Conservation (phyloP, 2,113 vertebrate species). For the Lasiurus cinereus region DNA sequence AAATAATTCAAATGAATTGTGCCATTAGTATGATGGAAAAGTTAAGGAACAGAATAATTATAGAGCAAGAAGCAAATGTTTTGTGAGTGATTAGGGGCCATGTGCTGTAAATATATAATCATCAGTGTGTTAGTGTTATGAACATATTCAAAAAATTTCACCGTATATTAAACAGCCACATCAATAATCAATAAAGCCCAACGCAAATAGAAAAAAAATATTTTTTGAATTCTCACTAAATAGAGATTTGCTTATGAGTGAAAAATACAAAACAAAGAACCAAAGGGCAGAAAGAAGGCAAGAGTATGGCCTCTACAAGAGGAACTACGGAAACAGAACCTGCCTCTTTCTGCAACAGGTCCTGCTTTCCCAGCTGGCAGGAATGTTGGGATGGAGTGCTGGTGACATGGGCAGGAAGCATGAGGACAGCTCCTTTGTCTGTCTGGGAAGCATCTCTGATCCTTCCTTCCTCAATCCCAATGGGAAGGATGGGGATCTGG, state of each 20-base stretch:
- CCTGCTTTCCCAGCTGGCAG: not conserved
- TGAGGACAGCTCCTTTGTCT: not conserved
- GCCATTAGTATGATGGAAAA: not conserved
- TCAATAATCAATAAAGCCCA: not conserved
- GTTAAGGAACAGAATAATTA: not conserved
- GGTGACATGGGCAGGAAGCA: not conserved
- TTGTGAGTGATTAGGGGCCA: not conserved
- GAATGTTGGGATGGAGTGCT: not conserved
- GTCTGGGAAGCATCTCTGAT: not conserved
- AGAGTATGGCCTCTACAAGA: not conserved
- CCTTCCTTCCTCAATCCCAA: not conserved
- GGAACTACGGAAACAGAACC: not conserved
- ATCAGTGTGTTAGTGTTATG: not conserved
- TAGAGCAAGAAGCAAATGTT: not conserved
- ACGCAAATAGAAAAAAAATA: constrained; percentile 26
- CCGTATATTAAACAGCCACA: not conserved
- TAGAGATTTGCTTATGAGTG: constrained; percentile 36
- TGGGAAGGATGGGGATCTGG: not conserved
- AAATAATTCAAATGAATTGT: not conserved
- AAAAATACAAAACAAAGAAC: constrained; percentile 59
- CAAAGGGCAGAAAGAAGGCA: not conserved
- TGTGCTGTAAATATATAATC: not conserved
- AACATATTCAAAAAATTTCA: not conserved
- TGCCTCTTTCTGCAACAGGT: constrained; percentile 28
- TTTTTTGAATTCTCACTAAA: not conserved